Evolutionary conservation across 2,888 invertebrate species (phyloP).

Genomic region (Cerastis rubricosa): DNA sequence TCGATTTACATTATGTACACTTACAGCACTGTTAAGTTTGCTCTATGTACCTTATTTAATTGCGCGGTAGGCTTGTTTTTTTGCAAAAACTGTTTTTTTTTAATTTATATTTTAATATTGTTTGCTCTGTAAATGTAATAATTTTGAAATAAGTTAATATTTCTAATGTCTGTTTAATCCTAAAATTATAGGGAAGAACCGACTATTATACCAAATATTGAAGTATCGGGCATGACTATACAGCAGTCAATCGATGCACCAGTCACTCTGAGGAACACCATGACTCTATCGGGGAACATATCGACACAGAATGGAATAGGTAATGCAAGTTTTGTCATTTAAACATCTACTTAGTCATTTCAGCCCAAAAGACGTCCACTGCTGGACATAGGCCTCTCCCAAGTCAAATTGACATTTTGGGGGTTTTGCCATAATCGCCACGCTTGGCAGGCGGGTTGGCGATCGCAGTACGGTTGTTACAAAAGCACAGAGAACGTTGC

Average conservation of each 20-base stretch:
- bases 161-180: slow-evolving; percentile 21
- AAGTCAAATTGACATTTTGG: too few species aligned
- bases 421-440: too few species aligned
- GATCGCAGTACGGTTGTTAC: too few species aligned
- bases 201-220: slow-evolving; percentile 93
- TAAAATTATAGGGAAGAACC: slow-evolving; percentile 82
- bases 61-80: background rate
- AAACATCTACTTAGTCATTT: too few species aligned
- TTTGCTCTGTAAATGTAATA: slow-evolving; percentile 3
- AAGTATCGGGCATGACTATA: slow-evolving; percentile 98
- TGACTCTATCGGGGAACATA: slow-evolving; percentile 95
- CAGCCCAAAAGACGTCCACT: too few species aligned
- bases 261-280: slow-evolving; percentile 95
- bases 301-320: slow-evolving; percentile 97
- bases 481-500: too few species aligned
- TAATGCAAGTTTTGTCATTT: slow-evolving; percentile 59
- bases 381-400: too few species aligned
- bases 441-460: too few species aligned
- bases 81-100: slow-evolving; percentile 4
- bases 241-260: slow-evolving; percentile 98
- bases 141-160: background rate
- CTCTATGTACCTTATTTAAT: background rate
- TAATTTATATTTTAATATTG: background rate
- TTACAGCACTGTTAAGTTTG: slow-evolving; percentile 5
- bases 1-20: slow-evolving; percentile 14